phyloP scores from a whole-genome alignment of 2,888 invertebrate species.

The Zeuzera pyrina region DNA sequence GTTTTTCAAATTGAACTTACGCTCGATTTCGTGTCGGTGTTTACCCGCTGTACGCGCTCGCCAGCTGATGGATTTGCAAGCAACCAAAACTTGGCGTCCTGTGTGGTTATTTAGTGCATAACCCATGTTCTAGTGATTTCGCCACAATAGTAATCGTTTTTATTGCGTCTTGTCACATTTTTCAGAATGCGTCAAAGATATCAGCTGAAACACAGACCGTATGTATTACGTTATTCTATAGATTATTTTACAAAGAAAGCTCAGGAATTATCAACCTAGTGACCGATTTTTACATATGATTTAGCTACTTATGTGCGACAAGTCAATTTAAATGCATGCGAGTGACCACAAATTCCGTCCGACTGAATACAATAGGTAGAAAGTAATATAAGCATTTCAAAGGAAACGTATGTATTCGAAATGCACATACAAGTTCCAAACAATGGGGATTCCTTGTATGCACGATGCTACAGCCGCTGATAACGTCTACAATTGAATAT shows the following conservation, averaged over 20 bases:
- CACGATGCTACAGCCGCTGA: constrained; percentile 24
- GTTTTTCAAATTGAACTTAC: constrained; percentile 35
- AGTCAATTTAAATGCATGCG: constrained; percentile 30
- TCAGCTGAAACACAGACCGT: constrained; percentile 65
- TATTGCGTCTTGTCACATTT: constrained; percentile 1
- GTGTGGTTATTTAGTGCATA: constrained; percentile 41
- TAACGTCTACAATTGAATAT: constrained; percentile 20
- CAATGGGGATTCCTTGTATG: constrained; percentile 46
- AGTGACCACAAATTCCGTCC: constrained; percentile 26
- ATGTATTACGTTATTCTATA: constrained; percentile 32
- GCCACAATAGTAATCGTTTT: constrained; percentile 16
- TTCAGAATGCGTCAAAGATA: constrained; percentile 62
- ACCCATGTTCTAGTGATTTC: constrained; percentile 48
- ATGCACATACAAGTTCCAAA: constrained; percentile 31
- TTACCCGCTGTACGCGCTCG: constrained; percentile 20
- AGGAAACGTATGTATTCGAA: constrained; percentile 21
- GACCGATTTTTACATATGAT: constrained; percentile 29
- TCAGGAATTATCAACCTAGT: constrained; percentile 23
- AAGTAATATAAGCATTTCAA: constrained; percentile 28
- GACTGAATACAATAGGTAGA: constrained; percentile 48
- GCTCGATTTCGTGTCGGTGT: constrained; percentile 27
- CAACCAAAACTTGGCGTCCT: constrained; percentile 27
- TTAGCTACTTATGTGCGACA: constrained; percentile 27
- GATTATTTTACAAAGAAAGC: neutral
- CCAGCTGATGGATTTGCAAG: constrained; percentile 27